phyloP scores from a whole-genome alignment of 2,797 vertebrate genomes.

The Sorex maritimensis region DNA sequence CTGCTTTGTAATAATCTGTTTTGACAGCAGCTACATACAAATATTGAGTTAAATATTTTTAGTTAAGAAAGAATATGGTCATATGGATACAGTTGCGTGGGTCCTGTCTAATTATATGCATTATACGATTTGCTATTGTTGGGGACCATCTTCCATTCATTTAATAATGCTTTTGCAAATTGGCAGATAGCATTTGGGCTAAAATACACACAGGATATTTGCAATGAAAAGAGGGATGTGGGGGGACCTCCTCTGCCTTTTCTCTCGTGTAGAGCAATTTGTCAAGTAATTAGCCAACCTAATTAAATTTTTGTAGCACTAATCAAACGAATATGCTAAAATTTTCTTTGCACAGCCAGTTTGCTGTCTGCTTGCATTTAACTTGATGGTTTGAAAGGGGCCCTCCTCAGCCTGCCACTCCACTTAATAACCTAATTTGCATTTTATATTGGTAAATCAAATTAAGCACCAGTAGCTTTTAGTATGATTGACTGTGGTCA shows the following conservation, averaged over 20 bases:
- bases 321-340: slow-evolving; percentile 99
- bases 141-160: slow-evolving; percentile 98
- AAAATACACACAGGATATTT: slow-evolving; percentile 93
- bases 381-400: slow-evolving; percentile 99
- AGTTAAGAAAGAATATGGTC: slow-evolving; percentile 88
- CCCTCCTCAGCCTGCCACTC: slow-evolving; percentile 96
- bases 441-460: slow-evolving; percentile 99
- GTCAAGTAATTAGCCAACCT: slow-evolving; percentile 98
- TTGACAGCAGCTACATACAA: slow-evolving; percentile 89
- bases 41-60: slow-evolving; percentile 89
- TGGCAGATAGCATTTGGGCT: slow-evolving; percentile 96
- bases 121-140: slow-evolving; percentile 96
- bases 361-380: slow-evolving; percentile 98
- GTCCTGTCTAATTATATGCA: slow-evolving; percentile 95
- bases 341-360: slow-evolving; percentile 98
- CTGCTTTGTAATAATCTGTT: slow-evolving; percentile 89
- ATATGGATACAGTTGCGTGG: slow-evolving; percentile 93
- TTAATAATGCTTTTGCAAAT: slow-evolving; percentile 99
- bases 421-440: slow-evolving; percentile 99
- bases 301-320: slow-evolving; percentile 99
- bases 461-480: slow-evolving; percentile 99
- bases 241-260: slow-evolving; percentile 93
- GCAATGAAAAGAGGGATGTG: slow-evolving; percentile 71
- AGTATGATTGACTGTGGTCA: slow-evolving; percentile 99
- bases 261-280: slow-evolving; percentile 97